These are phyloP conservation scores for Burhinus bistriatus DNA, from an alignment of 2,113 vertebrate species.

Conservation along the genomic window DNA sequence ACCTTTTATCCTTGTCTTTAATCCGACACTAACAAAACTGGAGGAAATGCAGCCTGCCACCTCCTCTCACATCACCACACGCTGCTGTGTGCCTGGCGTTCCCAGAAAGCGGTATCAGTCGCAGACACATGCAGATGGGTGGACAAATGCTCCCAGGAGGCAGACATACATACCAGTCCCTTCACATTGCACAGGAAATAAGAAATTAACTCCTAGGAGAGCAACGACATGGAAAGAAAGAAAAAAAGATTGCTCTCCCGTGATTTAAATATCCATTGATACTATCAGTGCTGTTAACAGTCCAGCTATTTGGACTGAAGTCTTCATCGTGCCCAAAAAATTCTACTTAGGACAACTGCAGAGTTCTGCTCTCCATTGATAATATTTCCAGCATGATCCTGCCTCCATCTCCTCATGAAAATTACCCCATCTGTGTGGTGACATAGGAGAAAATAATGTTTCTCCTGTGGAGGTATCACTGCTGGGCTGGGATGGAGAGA, in stretches of 20 bases:
- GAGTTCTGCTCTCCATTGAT: background rate
- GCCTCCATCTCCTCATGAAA: background rate
- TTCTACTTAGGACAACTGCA: background rate
- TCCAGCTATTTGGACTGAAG: background rate
- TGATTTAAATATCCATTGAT: background rate
- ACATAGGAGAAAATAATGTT: background rate
- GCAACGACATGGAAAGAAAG: background rate
- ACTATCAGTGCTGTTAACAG: background rate
- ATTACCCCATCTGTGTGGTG: background rate
- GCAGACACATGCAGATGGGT: background rate
- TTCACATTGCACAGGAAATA: background rate
- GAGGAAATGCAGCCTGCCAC: background rate
- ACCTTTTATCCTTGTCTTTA: slow-evolving; percentile 64
- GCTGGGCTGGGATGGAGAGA: background rate
- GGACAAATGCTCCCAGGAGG: background rate
- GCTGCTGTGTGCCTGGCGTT: background rate
- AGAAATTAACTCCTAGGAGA: background rate
- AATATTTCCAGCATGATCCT: background rate
- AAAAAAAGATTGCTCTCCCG: background rate
- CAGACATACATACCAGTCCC: background rate
- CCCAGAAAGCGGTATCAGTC: background rate
- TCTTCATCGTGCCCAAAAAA: background rate
- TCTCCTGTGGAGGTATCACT: background rate
- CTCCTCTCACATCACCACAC: background rate
- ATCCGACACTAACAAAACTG: slow-evolving; percentile 22